Percentiles rank a stretch among this genome's conserved stretches.
phyloP scores from a whole-genome alignment of 2,113 vertebrate genomes.

The Bubalus kerabau region DNA sequence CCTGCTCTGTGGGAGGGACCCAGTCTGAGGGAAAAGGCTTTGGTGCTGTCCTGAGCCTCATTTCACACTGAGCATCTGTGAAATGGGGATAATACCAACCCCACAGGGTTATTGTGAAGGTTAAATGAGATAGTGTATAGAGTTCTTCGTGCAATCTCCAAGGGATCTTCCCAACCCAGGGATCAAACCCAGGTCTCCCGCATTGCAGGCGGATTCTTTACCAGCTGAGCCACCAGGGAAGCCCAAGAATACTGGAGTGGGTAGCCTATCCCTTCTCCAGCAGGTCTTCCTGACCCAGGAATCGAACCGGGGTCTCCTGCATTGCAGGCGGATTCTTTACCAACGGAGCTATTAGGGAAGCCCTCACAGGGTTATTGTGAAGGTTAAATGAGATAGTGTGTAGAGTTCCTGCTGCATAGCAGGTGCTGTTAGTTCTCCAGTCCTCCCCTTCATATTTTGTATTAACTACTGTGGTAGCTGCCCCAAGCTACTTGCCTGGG shows the following conservation, averaged over 20 bases:
- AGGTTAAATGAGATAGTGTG: not conserved
- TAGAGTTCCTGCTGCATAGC: accelerated
- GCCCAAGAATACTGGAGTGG: not conserved
- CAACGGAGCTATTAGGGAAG: not conserved
- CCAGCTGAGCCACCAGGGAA: not conserved
- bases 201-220: not conserved
- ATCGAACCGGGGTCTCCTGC: not conserved
- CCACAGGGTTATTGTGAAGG: no score
- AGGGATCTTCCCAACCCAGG: not conserved
- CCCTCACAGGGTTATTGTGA: not conserved
- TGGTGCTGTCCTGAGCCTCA: not conserved
- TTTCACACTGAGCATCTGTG: not conserved
- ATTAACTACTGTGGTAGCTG: not conserved
- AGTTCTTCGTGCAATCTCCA: not conserved
- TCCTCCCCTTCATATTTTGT: not conserved
- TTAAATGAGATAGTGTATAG: not conserved
- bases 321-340: not conserved
- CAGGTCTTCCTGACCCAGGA: not conserved
- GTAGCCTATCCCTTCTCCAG: not conserved
- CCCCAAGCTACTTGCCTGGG: not conserved
- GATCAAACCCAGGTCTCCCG: not conserved
- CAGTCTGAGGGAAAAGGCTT: not conserved
- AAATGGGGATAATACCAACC: not conserved
- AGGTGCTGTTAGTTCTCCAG: not conserved
- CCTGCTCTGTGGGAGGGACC: not conserved